Percentiles rank a stretch among this genome's conserved stretches.
Evolutionary conservation across 2,888 invertebrate genomes (phyloP).

Genomic region (Linnaemya vulpina): DNA sequence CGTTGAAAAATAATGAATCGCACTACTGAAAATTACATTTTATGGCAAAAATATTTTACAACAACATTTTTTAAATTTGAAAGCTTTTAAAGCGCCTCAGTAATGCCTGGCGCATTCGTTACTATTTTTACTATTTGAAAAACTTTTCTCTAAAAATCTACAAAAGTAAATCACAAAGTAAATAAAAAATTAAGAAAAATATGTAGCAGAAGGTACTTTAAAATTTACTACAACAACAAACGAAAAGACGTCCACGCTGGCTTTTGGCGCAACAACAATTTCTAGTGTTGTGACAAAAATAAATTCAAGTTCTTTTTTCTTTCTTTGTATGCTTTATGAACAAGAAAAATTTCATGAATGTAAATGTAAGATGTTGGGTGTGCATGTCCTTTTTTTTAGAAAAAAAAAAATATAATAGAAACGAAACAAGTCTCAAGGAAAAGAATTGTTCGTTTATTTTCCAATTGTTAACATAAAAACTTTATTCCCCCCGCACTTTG

Average conservation of each 20-base stretch:
- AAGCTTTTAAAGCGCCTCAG: neutral
- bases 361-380: neutral
- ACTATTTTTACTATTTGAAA: neutral
- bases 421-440: neutral
- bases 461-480: conserved; percentile 24
- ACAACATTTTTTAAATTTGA: neutral
- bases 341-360: neutral
- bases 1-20: too few species aligned
- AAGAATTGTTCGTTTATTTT: conserved; percentile 37
- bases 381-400: neutral
- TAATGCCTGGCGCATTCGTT: neutral
- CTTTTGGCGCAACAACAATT: neutral
- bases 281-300: neutral
- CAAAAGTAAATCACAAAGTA: conserved; percentile 28
- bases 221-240: conserved; percentile 23
- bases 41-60: neutral
- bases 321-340: neutral
- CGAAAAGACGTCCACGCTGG: neutral
- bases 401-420: neutral
- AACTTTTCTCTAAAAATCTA: neutral
- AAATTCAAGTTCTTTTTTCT: neutral
- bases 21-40: too few species aligned
- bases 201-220: conserved; percentile 26
- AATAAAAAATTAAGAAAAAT: conserved; percentile 28
- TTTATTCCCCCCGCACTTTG: conserved; percentile 15